Conservation (phyloP, 2,797 vertebrate genomes). For the Atherinosoma microstoma region DNA sequence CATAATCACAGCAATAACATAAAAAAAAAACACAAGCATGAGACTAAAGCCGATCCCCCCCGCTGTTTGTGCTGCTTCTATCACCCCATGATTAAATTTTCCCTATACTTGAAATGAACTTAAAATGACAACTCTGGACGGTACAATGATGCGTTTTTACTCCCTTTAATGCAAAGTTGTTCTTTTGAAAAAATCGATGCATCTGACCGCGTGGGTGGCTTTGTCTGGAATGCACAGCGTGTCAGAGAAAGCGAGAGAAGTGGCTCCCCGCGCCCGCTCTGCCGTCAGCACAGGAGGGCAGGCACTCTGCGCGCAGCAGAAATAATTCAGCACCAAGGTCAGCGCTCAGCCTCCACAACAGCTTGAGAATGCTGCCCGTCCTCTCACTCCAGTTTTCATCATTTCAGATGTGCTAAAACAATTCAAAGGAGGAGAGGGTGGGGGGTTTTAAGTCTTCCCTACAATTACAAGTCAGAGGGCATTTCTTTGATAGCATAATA, state of each 20-base stretch:
- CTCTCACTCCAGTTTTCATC: not conserved
- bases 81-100: not conserved
- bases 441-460: not conserved
- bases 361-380: not conserved
- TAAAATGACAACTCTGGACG: not conserved
- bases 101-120: constrained; percentile 30
- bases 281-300: constrained; percentile 4
- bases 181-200: not conserved
- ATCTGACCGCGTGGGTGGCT: constrained; percentile 44
- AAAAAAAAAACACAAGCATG: not conserved
- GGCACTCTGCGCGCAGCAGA: constrained; percentile 4
- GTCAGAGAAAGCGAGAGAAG: not conserved
- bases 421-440: not conserved
- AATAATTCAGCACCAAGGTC: constrained; percentile 70
- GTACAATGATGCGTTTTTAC: not conserved
- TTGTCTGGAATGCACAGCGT: constrained; percentile 10
- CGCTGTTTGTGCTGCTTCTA: not conserved
- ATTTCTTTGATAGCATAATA: not conserved
- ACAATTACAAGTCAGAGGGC: not conserved
- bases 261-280: not conserved
- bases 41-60: not conserved
- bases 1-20: not conserved
- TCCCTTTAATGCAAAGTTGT: not conserved
- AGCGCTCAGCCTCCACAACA: constrained; percentile 30
- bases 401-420: not conserved